Evolutionary conservation across 2,888 invertebrate genomes (phyloP).

Genomic region (Xestia c-nigrum): DNA sequence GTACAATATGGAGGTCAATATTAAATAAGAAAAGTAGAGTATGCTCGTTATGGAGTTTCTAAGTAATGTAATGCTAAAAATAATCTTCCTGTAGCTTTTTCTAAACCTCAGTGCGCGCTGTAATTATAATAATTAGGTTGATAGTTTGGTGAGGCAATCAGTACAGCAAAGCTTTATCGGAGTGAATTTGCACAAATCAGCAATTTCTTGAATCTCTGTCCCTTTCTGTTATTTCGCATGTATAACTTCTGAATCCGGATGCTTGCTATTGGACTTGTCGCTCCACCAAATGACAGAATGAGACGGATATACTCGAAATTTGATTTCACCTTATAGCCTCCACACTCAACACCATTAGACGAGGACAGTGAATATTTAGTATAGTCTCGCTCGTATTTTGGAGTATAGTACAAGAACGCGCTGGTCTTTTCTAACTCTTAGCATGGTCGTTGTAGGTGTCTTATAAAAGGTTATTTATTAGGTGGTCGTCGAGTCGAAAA

Average conservation of each 20-base stretch:
- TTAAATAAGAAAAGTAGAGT: constrained; percentile 24
- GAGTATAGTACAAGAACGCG: background rate
- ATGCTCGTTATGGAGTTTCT: constrained; percentile 8
- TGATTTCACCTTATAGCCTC: background rate
- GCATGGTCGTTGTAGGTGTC: background rate
- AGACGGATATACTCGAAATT: background rate
- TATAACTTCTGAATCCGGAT: background rate
- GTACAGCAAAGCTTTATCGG: background rate
- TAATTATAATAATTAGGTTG: background rate
- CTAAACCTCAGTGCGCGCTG: background rate
- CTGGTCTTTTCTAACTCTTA: background rate
- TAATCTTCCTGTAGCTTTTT: background rate
- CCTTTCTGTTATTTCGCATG: background rate
- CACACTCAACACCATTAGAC: background rate
- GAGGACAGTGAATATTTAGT: background rate
- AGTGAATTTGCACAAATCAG: background rate
- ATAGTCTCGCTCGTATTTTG: background rate
- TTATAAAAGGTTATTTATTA: constrained; percentile 1
- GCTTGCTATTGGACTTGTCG: background rate
- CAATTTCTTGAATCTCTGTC: background rate
- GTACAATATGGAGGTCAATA: constrained; percentile 46
- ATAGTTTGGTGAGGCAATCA: background rate
- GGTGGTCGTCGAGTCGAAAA: constrained; percentile 17
- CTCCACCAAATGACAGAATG: background rate
- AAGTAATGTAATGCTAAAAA: constrained; percentile 2